Evolutionary conservation across 2,888 invertebrate genomes (phyloP).

Genomic region (Pherbina coryleti): DNA sequence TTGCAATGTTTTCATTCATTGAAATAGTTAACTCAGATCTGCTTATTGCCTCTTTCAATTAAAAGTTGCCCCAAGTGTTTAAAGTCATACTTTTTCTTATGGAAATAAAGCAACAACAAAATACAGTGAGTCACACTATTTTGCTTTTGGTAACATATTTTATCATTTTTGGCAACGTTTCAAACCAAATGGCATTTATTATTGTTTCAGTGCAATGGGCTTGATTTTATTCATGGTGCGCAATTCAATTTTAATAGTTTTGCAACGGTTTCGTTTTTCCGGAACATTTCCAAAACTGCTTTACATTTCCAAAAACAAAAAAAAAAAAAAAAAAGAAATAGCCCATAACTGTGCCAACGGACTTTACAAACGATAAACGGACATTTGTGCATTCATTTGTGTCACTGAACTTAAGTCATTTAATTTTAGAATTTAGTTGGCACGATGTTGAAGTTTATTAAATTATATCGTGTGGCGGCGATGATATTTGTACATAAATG

Average conservation of each 20-base stretch:
- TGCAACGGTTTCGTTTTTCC: not conserved
- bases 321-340: no score
- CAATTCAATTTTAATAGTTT: constrained; percentile 11
- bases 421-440: not conserved
- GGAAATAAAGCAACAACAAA: not conserved
- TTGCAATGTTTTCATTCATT: not conserved
- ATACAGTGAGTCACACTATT: no score
- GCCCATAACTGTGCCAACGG: constrained; percentile 9
- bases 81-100: not conserved
- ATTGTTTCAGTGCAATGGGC: not conserved
- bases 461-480: not conserved
- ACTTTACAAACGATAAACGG: not conserved
- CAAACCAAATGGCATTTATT: constrained; percentile 19
- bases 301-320: no score
- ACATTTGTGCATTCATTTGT: not conserved
- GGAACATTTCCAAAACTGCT: not conserved
- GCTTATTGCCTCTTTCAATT: not conserved
- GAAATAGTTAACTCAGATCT: not conserved
- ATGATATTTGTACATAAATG: no score
- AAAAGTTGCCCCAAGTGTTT: no score
- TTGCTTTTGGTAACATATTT: not conserved
- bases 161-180: constrained; percentile 16
- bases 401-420: constrained; percentile 28
- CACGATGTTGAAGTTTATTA: not conserved
- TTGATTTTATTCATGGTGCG: constrained; percentile 6